Evolutionary conservation across 2,113 vertebrate genomes (phyloP).

Genomic region (Equus przewalskii): DNA sequence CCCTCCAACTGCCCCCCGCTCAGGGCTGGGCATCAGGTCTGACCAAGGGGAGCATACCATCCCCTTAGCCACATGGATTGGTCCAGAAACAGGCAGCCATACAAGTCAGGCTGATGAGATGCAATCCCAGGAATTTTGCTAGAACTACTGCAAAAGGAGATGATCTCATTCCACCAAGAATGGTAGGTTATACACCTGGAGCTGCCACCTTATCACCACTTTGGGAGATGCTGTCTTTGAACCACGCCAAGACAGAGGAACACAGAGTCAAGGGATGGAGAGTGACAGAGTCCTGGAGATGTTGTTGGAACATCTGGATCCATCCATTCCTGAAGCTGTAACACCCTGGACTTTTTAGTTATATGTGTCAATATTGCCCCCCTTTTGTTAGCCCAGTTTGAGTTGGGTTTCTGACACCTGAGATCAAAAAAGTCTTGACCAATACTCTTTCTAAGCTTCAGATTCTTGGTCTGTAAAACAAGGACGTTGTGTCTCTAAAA

Average conservation of each 20-base stretch:
- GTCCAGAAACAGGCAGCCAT: not conserved
- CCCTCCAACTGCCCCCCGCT: not conserved
- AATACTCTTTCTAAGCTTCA: not conserved
- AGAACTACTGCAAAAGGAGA: not conserved
- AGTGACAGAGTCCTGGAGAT: not conserved
- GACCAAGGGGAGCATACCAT: not conserved
- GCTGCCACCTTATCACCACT: not conserved
- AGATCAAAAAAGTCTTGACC: not conserved
- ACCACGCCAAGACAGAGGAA: not conserved
- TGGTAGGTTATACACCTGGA: not conserved
- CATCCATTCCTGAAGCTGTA: not conserved
- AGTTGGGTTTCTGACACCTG: not conserved
- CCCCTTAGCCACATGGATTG: not conserved
- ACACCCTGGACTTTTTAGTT: not conserved
- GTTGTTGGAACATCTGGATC: not conserved
- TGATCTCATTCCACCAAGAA: not conserved
- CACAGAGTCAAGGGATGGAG: not conserved
- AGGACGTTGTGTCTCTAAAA: not conserved
- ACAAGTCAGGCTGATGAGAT: not conserved
- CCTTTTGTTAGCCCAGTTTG: not conserved
- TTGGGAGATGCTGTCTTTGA: not conserved
- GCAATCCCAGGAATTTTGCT: not conserved
- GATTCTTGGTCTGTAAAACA: slow-evolving; percentile 14
- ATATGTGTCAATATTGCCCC: not conserved
- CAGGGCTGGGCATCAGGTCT: not conserved